Base-by-base conservation (phyloP, 2,888 invertebrate species). In the Leucoma salicis region DNA sequence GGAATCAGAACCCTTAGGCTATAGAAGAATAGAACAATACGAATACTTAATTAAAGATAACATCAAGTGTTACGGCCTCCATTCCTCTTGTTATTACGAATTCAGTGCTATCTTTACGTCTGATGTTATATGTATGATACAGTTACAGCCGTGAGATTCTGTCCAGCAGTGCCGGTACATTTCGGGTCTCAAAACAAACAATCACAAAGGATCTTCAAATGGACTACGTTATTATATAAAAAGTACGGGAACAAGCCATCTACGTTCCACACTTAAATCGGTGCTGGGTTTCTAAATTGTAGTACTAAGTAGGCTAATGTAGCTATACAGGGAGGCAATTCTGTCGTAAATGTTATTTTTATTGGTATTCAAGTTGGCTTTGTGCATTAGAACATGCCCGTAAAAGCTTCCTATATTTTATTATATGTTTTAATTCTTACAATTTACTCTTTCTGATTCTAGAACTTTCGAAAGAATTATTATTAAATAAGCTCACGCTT, bases 231-330 rank as follows among this genome's bases (percentile, higher is more conserved):
- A 57, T 53, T 53, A 43, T 35, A 36, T 45, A 57, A 53, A 45
- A 43, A 37, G 35, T 31, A 35, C 27, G 37, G 39, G 39, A 57
- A 33, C 40, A 39, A 36, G 12, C 27, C 24, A 16, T 44, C 34
- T 38, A 34, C 39, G 31, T 21, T 16, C 10, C 25, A 28, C 41
- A 31, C 42, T 47, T 43, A 41, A 45, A 46, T 36, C 46, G 36
- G 49, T 55, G 55, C 41, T 53, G 46, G 36, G 44, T 21, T 25
- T 52, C 54, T 57, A 57, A 58, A 53, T 56, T 56, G 41, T 44
- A 42, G 37, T 33, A 18, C 27, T 39, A 41, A 46, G 49, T 47
- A 44, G 56, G 42, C 35, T 47, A 28, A 38, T 53, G 56, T 50
- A 42, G 46, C 46, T 44, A 46, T 55, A 41, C 44, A 32, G 42